Conservation (phyloP, 1,140 invertebrate species). For the Nixonia krombeini region DNA sequence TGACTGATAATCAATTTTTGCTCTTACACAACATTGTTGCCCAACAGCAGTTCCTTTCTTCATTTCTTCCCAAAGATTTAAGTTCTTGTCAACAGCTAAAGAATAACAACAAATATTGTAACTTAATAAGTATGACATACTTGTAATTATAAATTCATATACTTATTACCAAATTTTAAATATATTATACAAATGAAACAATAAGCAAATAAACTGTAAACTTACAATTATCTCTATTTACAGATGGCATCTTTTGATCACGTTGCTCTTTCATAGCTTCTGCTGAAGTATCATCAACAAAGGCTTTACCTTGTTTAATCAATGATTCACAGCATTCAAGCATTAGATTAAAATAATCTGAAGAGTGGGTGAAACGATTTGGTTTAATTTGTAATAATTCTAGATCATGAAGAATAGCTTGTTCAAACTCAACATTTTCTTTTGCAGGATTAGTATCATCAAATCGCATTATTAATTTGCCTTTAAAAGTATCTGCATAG, state of each 20-base stretch:
- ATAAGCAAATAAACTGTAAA: constrained; percentile 10
- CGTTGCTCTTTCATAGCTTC: constrained; percentile 96
- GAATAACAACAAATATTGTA: constrained; percentile 39
- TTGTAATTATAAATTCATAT: no score
- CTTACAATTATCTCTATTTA: constrained; percentile 87
- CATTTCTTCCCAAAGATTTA: constrained; percentile 97
- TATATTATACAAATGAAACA: no score
- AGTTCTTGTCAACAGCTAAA: constrained; percentile 88
- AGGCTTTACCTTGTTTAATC: constrained; percentile 91
- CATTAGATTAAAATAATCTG: constrained; percentile 96
- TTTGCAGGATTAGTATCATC: constrained; percentile 99
- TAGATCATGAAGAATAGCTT: constrained; percentile 97
- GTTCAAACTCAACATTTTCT: constrained; percentile 98
- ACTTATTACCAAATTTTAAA: constrained; percentile 3
- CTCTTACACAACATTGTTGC: constrained; percentile 91
- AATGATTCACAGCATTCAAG: constrained; percentile 90
- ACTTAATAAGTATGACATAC: no score
- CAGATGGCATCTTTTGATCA: constrained; percentile 89
- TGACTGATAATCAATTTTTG: constrained; percentile 98
- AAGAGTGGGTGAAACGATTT: constrained; percentile 95
- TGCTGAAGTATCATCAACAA: constrained; percentile 96
- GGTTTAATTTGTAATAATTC: constrained; percentile 92
- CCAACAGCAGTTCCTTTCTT: constrained; percentile 85
- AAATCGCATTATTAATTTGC: constrained; percentile 97
- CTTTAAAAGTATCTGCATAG: constrained; percentile 94